Percentiles rank a stretch among this genome's conserved stretches.
Evolutionary conservation across 2,888 invertebrate genomes (phyloP).

Genomic region (Yponomeuta plumbellus): DNA sequence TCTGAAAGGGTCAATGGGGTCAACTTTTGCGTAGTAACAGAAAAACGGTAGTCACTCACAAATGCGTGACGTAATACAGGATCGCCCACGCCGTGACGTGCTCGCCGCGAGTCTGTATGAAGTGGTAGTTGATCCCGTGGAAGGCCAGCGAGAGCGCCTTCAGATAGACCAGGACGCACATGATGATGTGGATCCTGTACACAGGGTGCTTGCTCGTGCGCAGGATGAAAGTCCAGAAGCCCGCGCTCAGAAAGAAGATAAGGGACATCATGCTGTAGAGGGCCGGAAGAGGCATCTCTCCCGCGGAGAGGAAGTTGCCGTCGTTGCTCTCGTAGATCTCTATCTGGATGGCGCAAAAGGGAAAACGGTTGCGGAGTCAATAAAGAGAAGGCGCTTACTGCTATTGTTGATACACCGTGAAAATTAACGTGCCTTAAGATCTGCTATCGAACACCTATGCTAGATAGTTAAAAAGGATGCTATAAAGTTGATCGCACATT

Average conservation of each 20-base stretch:
- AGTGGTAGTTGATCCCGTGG: constrained; percentile 96
- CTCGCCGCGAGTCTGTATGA: constrained; percentile 93
- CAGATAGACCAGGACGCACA: constrained; percentile 94
- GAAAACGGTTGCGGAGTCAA: too few species aligned
- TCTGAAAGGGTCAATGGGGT: too few species aligned
- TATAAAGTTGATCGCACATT: too few species aligned
- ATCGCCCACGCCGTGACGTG: constrained; percentile 99
- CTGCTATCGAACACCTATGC: too few species aligned
- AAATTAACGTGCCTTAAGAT: too few species aligned
- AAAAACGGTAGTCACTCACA: constrained; percentile 77
- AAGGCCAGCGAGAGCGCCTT: constrained; percentile 95
- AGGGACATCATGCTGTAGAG: constrained; percentile 95
- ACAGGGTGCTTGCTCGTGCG: constrained; percentile 89
- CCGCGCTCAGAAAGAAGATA: constrained; percentile 91
- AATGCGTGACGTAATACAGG: constrained; percentile 97
- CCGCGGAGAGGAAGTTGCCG: constrained; percentile 93
- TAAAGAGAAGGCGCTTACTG: too few species aligned
- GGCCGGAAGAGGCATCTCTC: constrained; percentile 96
- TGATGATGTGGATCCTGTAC: constrained; percentile 96
- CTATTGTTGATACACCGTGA: too few species aligned
- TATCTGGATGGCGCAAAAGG: constrained; percentile 72
- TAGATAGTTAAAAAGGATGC: too few species aligned
- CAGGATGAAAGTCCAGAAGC: constrained; percentile 94
- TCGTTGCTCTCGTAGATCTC: constrained; percentile 91
- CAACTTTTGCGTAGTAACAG: too few species aligned